Base-by-base conservation (phyloP, 2,797 vertebrate species). In the Tenualosa ilisha region DNA sequence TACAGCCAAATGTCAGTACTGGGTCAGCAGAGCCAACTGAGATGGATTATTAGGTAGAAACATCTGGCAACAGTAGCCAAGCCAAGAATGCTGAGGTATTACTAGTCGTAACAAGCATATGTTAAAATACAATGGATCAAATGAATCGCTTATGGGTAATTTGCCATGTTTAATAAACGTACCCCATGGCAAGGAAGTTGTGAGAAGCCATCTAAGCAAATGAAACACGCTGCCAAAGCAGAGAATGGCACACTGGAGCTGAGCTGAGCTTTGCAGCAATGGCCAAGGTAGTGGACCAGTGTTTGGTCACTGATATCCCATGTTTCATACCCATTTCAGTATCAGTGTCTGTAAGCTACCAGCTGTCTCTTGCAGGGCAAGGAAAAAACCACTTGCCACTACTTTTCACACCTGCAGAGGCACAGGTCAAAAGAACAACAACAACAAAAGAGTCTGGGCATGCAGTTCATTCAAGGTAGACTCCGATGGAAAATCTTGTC, bases 291-390 rank as follows among this genome's bases (percentile, higher is more conserved):
- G 89, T 82, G 50, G 24, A 31, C 31, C 5, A 83, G 40, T 3
- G 17, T 20, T 79, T 17, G 72, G 72, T 40, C 40, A 79, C 40
- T 79, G 72, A 79, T 24, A 63, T 63, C 59, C 59, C 59, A 63
- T 24, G 59, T 63, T n/a, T 43, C 72, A 79, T 79, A 79, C 72
- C 72, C 72, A 79, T 79, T 79, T 79, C 72, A n/a, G 37, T 79
- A 79, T 46, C 72, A 79, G 72, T 79, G 72, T 22, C 72, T 79
- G 72, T 79, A 43, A 79, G 72, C 72, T 79, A 79, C 37, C 24
- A 13, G 65, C 5, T 17, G 65, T 37, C 65, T 72, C 65, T 72
- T 43, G 72, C 37, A 51, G 20, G 40, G 72, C 37, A 79, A 79
- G 40, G 40, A 7, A 51, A 46, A 17, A 79, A 46, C 5, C 17